A percentile compares a stretch with the other conserved stretches of the same genome.
Evolutionary conservation across 2,888 invertebrate genomes (phyloP).

Genomic region (Sturmia bella): DNA sequence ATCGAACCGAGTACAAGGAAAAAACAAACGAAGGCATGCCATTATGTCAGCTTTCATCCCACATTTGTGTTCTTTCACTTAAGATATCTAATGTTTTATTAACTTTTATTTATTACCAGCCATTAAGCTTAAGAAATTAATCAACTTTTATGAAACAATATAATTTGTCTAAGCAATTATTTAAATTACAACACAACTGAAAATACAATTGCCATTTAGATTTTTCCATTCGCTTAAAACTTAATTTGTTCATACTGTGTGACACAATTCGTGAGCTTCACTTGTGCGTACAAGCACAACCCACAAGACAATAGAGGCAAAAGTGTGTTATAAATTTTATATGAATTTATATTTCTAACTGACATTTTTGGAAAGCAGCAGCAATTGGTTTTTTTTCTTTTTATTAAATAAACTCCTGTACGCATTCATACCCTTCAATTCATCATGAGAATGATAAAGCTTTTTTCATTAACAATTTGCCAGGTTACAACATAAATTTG

Average conservation of each 20-base stretch:
- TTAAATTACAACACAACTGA: constrained; percentile 31
- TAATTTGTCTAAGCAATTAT: constrained; percentile 15
- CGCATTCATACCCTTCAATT: constrained; percentile 35
- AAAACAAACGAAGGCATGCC: too few relatives aligned
- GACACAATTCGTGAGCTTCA: background rate
- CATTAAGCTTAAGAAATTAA: constrained; percentile 78
- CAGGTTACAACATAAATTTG: constrained; percentile 78
- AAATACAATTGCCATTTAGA: constrained; percentile 55
- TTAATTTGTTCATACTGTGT: constrained; percentile 54
- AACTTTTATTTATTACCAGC: constrained; percentile 78
- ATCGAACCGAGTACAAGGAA: too few relatives aligned
- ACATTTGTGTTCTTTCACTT: constrained; percentile 18
- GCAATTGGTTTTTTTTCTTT: constrained; percentile 21
- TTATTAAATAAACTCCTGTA: background rate
- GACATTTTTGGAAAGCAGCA: constrained; percentile 22
- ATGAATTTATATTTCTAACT: constrained; percentile 53
- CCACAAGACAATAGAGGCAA: constrained; percentile 14
- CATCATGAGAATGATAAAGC: constrained; percentile 71
- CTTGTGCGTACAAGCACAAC: background rate
- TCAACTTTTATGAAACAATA: constrained; percentile 73
- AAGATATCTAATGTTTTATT: constrained; percentile 74
- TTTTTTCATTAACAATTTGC: constrained; percentile 70
- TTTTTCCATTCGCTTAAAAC: background rate
- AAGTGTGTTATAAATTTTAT: constrained; percentile 47
- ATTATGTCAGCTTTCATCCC: background rate